Conservation (phyloP, 2,113 vertebrate genomes). For the Psilopsiagon aymara region DNA sequence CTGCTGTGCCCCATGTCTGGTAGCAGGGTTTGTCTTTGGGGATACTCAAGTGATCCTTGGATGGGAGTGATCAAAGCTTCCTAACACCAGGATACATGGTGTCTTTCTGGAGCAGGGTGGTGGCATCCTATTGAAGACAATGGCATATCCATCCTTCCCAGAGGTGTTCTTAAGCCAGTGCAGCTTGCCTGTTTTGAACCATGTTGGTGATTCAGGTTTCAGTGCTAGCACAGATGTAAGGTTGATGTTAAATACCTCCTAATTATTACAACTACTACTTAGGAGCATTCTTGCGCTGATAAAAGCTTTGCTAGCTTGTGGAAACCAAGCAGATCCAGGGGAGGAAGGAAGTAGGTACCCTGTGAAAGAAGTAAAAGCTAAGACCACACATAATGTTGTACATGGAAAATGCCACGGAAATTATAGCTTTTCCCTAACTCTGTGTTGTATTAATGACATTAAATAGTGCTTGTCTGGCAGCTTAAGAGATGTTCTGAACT, state of each 20-base stretch:
- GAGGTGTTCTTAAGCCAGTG: neutral
- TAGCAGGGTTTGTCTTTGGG: neutral
- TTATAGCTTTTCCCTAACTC: neutral
- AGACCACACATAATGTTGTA: neutral
- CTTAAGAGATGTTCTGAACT: constrained; percentile 1
- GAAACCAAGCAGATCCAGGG: neutral
- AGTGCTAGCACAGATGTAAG: neutral
- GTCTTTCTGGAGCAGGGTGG: neutral
- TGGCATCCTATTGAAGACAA: neutral
- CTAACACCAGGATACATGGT: fast-evolving
- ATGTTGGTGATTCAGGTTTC: neutral
- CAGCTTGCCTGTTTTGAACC: neutral
- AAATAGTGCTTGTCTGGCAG: neutral
- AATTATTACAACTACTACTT: neutral
- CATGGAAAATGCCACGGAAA: neutral
- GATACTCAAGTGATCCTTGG: neutral
- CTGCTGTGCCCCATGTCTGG: neutral
- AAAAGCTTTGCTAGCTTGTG: neutral
- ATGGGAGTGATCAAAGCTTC: neutral
- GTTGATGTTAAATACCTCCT: neutral
- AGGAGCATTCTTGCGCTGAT: neutral
- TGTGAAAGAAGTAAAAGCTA: neutral
- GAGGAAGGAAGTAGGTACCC: neutral
- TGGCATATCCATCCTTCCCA: neutral
- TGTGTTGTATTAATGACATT: neutral